Conservation (phyloP, 2,113 vertebrate species). For the Miniopterus natalensis region DNA sequence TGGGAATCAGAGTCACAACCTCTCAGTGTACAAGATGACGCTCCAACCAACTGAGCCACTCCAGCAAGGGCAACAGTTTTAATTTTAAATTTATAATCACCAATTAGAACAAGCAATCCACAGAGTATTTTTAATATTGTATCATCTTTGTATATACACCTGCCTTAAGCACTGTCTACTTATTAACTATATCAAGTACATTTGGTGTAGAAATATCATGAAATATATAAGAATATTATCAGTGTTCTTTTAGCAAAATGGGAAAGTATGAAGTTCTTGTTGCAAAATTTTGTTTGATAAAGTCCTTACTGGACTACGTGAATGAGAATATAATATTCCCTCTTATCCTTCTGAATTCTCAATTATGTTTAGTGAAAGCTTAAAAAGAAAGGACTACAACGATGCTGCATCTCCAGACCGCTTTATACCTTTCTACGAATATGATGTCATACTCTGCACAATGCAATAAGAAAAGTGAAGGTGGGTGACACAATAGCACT, state of each 20-base stretch:
- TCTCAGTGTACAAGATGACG: not conserved
- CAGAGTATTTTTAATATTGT: not conserved
- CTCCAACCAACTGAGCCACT: not conserved
- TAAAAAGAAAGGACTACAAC: not conserved
- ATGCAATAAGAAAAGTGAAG: not conserved
- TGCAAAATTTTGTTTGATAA: not conserved
- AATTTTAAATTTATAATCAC: conserved; percentile 45
- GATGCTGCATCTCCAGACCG: not conserved
- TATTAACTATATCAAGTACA: conserved; percentile 28
- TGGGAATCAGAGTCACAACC: not conserved
- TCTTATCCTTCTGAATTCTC: not conserved
- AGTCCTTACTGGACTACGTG: not conserved
- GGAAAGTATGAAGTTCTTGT: not conserved
- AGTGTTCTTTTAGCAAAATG: conserved; percentile 16
- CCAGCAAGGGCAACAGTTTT: not conserved
- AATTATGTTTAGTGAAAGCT: conserved; percentile 32
- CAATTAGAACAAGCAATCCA: conserved; percentile 23
- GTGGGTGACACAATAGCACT: not conserved
- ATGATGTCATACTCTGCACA: not conserved
- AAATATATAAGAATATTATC: not conserved
- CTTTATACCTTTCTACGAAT: not conserved
- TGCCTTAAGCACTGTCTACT: conserved; percentile 13
- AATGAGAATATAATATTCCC: conserved; percentile 32
- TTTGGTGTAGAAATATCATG: not conserved
- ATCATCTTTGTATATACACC: not conserved